A percentile compares a stretch with the other conserved stretches of the same genome.
These are phyloP conservation scores for Pygmarrhopalites habei DNA, from an alignment of 1,140 invertebrate genomes.

Conservation along the genomic window DNA sequence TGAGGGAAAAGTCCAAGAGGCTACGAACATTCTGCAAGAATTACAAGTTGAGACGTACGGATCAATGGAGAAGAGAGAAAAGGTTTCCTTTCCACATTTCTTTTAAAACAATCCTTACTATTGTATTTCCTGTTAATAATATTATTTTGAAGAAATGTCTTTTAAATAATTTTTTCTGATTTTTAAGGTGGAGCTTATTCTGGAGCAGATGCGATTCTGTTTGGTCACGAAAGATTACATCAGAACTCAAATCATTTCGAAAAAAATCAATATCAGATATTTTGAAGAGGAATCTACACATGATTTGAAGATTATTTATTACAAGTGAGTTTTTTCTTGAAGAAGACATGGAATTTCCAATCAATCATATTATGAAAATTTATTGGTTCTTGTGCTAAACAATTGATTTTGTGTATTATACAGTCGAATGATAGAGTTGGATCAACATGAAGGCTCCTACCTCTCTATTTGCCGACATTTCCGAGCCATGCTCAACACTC, in stretches of 20 bases:
- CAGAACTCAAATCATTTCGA: conserved; percentile 96
- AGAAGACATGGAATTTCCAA: too few species aligned
- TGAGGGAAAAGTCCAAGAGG: conserved; percentile 83
- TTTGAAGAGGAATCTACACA: conserved; percentile 81
- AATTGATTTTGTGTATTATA: conserved; percentile 36
- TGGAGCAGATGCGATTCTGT: conserved; percentile 98
- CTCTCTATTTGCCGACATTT: conserved; percentile 90
- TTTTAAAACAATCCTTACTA: too few species aligned
- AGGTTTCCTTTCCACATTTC: conserved; percentile 49
- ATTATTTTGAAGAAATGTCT: background rate
- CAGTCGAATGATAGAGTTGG: conserved; percentile 94
- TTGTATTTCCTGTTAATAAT: background rate
- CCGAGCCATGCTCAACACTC: conserved; percentile 73
- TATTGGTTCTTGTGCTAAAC: too few species aligned
- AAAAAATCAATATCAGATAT: conserved; percentile 96
- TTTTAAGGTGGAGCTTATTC: conserved; percentile 73
- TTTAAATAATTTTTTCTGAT: too few species aligned
- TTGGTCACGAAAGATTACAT: conserved; percentile 93
- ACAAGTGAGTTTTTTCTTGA: conserved; percentile 50
- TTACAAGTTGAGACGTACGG: conserved; percentile 99
- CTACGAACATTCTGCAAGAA: conserved; percentile 90
- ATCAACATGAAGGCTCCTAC: conserved; percentile 85
- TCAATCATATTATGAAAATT: too few species aligned
- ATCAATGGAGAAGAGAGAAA: conserved; percentile 96
- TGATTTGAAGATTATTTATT: conserved; percentile 87